These are phyloP conservation scores for Hesperia comma DNA, from an alignment of 2,888 invertebrate species.

Conservation along the genomic window DNA sequence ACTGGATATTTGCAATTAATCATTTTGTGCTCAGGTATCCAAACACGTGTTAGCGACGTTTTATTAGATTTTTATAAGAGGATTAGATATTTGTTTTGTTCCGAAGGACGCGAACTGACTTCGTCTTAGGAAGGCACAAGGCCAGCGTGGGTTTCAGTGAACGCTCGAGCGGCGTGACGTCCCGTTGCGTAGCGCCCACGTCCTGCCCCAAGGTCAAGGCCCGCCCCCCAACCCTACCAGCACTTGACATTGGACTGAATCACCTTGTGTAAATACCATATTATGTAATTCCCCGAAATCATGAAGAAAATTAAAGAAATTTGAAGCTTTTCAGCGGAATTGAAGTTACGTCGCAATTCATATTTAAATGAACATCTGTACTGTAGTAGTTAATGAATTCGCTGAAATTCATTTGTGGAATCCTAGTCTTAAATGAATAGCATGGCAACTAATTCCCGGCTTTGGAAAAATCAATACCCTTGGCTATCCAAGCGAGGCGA, in stretches of 20 bases:
- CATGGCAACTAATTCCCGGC: no score
- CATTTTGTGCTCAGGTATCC: no score
- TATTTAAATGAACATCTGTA: not conserved
- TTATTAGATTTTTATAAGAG: not conserved
- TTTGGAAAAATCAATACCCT: no score
- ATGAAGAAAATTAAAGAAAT: constrained; percentile 7
- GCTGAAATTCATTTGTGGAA: not conserved
- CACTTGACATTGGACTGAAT: constrained; percentile 64
- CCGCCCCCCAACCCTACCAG: constrained; percentile 54
- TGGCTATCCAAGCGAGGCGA: no score
- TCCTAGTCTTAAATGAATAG: not conserved
- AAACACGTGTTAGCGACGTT: no score
- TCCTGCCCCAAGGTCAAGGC: constrained; percentile 62
- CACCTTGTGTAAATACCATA: constrained; percentile 1
- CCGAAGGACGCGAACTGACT: constrained; percentile 8
- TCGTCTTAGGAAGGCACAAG: constrained; percentile 12
- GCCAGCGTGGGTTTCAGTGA: constrained; percentile 39
- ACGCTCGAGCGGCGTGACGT: constrained; percentile 61
- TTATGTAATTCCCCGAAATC: not conserved
- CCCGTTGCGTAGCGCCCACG: constrained; percentile 67
- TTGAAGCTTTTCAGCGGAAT: not conserved
- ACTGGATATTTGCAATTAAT: no score
- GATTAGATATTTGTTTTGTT: not conserved
- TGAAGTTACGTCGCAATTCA: not conserved
- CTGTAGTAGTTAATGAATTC: not conserved